Evolutionary conservation across 2,888 invertebrate genomes (phyloP), one percentile per base, ranked within the genome.

Genomic region (Eupithecia abbreviata): DNA sequence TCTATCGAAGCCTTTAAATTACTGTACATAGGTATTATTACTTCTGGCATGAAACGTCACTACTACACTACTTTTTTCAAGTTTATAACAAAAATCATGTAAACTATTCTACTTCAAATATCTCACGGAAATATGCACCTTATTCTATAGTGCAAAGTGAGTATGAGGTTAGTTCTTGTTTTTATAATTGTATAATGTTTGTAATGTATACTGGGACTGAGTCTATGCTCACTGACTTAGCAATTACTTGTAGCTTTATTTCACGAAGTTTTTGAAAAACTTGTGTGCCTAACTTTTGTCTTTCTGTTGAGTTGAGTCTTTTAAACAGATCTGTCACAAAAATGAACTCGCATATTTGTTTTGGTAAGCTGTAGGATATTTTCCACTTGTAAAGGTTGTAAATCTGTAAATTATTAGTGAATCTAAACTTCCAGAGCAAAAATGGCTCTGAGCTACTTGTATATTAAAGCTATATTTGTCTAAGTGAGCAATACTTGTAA

Each of bases 141-240:
- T 73, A 71, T 73, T 71, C 15, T 71, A 71, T 67, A 75, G 77
- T 77, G 75, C 77, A 73, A 75, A 77, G 71, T 73, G 77, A 75
- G 66, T 71, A 73, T 72, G 62, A 51, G 30, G 51, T 62, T 30
- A 62, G 30, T 71, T 74, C 55, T 74, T 72, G 55, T 73, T 69
- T 71, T 41, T 58, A 7, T 58, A 71, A 49, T 73, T 76, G 68
- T 74, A 47, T 62, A 62, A 73, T 71, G 51, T 70, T 62, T 51
- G 13, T 66, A 58, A 65, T 42, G 45, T 45, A 72, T 72, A 72
- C 42, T 77, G 71, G 74, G 71, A 65, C 73, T 72, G 71, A 73
- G 71, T 69, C 67, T 62, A 65, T 74, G 74, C 77, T 77, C 72
- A 71, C 75, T 72, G 58, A n/a, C 62, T 72, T 72, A 72, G 45